Conservation (phyloP, 2,113 vertebrate species). For the Mus musculus region DNA sequence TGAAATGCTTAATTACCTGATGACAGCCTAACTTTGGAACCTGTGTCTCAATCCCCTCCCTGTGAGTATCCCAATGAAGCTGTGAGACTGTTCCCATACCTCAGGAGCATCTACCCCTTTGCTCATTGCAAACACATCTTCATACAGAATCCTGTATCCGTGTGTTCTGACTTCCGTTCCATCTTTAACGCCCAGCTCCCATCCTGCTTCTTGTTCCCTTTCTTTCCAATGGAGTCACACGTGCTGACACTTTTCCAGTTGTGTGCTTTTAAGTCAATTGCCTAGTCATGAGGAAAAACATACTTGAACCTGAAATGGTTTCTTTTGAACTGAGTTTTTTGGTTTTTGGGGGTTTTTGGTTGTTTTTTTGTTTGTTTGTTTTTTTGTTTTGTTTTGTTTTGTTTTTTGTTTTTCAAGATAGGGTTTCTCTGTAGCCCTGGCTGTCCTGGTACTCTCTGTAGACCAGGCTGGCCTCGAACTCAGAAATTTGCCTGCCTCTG, state of each 20-base stretch:
- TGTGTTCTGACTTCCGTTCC: background rate
- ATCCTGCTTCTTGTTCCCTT: background rate
- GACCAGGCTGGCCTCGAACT: too few species aligned
- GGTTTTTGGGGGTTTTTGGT: too few species aligned
- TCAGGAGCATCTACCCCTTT: background rate
- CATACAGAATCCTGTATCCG: background rate
- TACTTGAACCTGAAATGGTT: background rate
- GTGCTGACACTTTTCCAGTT: background rate
- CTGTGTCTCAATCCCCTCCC: background rate
- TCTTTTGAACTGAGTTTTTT: background rate
- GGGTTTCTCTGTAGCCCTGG: too few species aligned
- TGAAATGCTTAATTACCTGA: background rate
- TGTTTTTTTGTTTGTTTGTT: too few species aligned
- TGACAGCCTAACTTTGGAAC: background rate
- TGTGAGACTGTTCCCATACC: background rate
- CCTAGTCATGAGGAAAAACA: background rate
- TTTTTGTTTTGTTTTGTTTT: too few species aligned
- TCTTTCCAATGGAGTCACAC: background rate
- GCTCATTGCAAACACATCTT: background rate
- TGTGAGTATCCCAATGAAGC: background rate
- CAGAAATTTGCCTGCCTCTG: too few species aligned
- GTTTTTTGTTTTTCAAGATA: too few species aligned
- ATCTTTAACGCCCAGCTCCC: background rate
- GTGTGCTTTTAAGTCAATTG: slow-evolving; percentile 14
- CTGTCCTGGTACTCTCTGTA: too few species aligned